Evolutionary conservation across 92 coral and sea anemone genomes (phyloP), one percentile per base, ranked within the genome.

Genomic region (Porites lobata): DNA sequence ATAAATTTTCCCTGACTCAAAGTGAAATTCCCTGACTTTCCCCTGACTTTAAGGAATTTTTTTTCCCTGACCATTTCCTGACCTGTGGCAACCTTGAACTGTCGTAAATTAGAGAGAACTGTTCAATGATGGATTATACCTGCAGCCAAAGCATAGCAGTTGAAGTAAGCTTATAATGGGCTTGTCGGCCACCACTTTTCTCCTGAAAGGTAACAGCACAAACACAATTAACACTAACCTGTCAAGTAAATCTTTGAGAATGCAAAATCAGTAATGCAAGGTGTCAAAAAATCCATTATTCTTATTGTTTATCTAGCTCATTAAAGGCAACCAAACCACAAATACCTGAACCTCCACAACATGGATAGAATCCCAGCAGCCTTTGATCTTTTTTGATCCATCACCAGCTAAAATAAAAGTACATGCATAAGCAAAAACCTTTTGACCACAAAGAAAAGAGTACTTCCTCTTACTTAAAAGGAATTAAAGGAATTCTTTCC

Each of bases 291-390:
- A 56, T 14, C 8, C 15, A 56, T 11, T 8, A 2, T 56, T 12
- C 12, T 4, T 2, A 9, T 10, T 56, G 0, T 10, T 3, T 56
- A 10, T 2, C 61, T 56, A 14, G 13, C 61, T 10, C 13, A 14
- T 9, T 17, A 1, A 56, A 14, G 61, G 11, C 61, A 56, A 38
- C 47, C 4, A 38, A 2, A 14, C 4, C 20, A 38, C 22, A 51
- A 21, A 65, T 91, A 95, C 99, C 96, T 97, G 99, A 20, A 97
- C 99, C 93, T 97, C 99, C 78, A 97, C 96, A 53, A 97, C 99
- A 87, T 97, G 99, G 50, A 97, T 97, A 18, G 99, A 97, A 74
- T 97, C 99, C 99, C 99, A 97, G 87, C 99, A 97, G 0, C 99
- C 99, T 83, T 91, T 94, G 85, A 97, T 97, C 88, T 97, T 97